These are phyloP conservation scores for Lordiphosa mommai DNA, from an alignment of 1,140 invertebrate species.

Conservation along the genomic window DNA sequence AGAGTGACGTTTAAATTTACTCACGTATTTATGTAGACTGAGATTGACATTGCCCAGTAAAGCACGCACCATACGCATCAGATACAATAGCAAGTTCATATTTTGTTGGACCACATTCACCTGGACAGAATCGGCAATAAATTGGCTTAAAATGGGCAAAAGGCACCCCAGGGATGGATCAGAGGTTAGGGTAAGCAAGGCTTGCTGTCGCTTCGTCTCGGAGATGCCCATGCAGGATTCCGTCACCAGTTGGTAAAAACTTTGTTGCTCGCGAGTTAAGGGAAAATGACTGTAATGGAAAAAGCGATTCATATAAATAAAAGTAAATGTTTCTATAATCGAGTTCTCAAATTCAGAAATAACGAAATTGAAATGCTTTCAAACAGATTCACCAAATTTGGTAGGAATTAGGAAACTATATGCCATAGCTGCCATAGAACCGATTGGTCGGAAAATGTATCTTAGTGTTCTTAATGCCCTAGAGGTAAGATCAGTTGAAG, in stretches of 20 bases:
- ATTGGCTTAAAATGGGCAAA: constrained; percentile 10
- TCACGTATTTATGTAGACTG: constrained; percentile 30
- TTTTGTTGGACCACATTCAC: constrained; percentile 20
- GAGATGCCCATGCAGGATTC: constrained; percentile 9
- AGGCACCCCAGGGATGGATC: constrained; percentile 27
- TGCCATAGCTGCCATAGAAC: no score
- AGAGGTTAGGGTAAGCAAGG: constrained; percentile 4
- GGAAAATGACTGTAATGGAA: neutral
- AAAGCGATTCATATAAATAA: no score
- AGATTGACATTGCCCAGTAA: constrained; percentile 15
- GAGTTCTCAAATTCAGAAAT: no score
- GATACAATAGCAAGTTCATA: constrained; percentile 13
- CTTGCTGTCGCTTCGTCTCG: neutral
- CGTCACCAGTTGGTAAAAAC: constrained; percentile 21
- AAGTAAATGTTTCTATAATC: no score
- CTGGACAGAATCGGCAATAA: constrained; percentile 20
- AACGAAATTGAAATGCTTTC: no score
- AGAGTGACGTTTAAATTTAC: constrained; percentile 1
- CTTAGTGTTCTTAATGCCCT: no score
- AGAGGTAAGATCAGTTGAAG: no score
- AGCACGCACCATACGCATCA: constrained; percentile 36
- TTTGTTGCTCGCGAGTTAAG: constrained; percentile 24
- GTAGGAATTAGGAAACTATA: no score
- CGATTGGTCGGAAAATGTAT: no score
- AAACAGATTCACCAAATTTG: no score